Evolutionary conservation across 1,140 invertebrate species (phyloP).

Genomic region (Heliothis virescens): DNA sequence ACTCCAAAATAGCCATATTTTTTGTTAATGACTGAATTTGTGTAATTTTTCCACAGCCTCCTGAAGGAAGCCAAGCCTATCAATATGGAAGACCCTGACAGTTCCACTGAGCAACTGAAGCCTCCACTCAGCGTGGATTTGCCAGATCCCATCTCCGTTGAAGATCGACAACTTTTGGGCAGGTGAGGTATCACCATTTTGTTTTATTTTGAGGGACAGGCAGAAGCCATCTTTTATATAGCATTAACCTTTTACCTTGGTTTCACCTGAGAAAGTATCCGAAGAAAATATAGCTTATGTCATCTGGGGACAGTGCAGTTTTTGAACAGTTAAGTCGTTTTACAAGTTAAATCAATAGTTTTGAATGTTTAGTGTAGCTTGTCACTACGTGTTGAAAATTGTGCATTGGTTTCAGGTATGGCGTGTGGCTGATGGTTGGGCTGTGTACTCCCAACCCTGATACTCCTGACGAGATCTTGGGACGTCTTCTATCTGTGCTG

Average conservation of each 20-base stretch:
- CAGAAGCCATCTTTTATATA: no score
- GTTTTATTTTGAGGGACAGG: no score
- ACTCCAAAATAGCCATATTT: no score
- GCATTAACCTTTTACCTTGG: no score
- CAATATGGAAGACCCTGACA: constrained; percentile 88
- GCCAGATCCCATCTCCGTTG: constrained; percentile 88
- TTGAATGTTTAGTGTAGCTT: no score
- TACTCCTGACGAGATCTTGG: constrained; percentile 95
- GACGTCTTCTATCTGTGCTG: constrained; percentile 96
- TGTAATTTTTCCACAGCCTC: constrained; percentile 85
- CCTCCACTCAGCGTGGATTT: constrained; percentile 73
- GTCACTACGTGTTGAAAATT: no score
- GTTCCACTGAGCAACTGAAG: constrained; percentile 70
- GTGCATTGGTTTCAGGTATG: constrained; percentile 88
- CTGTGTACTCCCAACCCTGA: constrained; percentile 95
- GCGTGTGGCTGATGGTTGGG: constrained; percentile 98
- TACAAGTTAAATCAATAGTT: no score
- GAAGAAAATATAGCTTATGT: no score
- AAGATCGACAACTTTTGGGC: constrained; percentile 96
- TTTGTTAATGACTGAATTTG: no score
- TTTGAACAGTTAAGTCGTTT: no score
- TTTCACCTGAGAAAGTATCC: no score
- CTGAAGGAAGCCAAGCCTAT: constrained; percentile 93
- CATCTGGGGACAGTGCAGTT: no score
- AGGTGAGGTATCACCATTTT: constrained; percentile 76